Base-by-base conservation (phyloP, 1,140 invertebrate genomes). In the Tyrophagus putrescentiae region DNA sequence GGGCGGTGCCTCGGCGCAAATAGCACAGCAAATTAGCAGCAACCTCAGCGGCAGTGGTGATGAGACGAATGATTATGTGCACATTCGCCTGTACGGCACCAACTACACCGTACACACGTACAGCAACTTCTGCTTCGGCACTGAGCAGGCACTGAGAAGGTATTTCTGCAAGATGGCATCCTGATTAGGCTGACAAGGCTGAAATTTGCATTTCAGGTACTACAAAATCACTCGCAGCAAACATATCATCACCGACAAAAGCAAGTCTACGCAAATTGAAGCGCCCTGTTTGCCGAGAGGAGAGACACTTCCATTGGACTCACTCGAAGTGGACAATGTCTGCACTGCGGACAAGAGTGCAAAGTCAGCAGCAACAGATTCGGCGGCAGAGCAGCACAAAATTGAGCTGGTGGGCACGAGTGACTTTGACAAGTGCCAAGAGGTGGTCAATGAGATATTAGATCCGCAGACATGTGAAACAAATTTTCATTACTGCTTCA, bases 1-100 rank as follows among this genome's bases (percentile, higher is more conserved):
- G 62, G 77, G 77, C 32, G 77, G 77, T 50, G 77, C 77, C 1
- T 78, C 77, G 3, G 75, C 76, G 7, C 77, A 79, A 66, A 75
- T 78, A 11, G 71, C 75, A 0, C 76, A 75, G 67, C 68, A 73
- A 61, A 65, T 69, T 6, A 42, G 63, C 0, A 32, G 1, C 32
- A 61, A 29, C 29, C n/a, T 25, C 11, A 11, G 16, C 6, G 23
- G 28, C 18, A 41, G 61, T 65, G 27, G 66, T 65, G 7, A 54
- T 31, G 13, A 34, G 27, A 39, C 59, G 21, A 34, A 57, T 6
- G 41, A 60, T n/a, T 45, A n/a, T 4, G 34, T 54, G 9, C 31
- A 60, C 13, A 28, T 60, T 6, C 18, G 33, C 1, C 27, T 63
- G 16, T 63, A 56, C 56, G 62, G 62, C 4, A 53, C 9, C 21